These are phyloP conservation scores for Sylvilagus bachmani DNA, from an alignment of 2,113 vertebrate species.

Conservation along the genomic window DNA sequence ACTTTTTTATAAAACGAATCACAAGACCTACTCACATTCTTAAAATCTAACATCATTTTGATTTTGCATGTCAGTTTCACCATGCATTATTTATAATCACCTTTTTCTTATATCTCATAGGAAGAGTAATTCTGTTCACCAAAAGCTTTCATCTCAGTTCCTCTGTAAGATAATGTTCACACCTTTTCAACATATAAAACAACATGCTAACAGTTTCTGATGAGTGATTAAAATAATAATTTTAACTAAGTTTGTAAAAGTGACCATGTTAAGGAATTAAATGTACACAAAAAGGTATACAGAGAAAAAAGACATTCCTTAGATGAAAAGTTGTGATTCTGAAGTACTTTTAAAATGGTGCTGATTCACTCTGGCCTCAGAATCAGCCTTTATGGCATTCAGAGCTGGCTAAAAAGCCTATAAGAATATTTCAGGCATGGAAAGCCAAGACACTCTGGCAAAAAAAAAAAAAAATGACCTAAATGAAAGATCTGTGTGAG, in stretches of 20 bases:
- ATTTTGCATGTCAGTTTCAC: background rate
- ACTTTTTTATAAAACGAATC: constrained; percentile 45
- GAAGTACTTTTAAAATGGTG: constrained; percentile 32
- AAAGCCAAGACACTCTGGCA: too few species aligned
- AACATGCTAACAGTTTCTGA: background rate
- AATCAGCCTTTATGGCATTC: too few species aligned
- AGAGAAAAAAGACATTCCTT: background rate
- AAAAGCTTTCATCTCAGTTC: background rate
- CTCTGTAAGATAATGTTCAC: background rate
- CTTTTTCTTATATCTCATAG: background rate
- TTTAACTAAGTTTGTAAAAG: constrained; percentile 38
- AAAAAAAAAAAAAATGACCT: too few species aligned
- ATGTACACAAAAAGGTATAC: background rate
- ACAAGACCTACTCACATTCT: background rate
- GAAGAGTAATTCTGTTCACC: constrained; percentile 9
- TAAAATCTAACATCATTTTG: constrained; percentile 13
- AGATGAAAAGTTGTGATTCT: background rate
- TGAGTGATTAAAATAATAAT: background rate
- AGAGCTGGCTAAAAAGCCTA: too few species aligned
- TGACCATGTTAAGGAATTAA: background rate
- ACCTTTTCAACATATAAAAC: background rate
- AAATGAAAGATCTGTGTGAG: too few species aligned
- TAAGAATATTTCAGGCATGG: too few species aligned
- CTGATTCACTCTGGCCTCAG: background rate
- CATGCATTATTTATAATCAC: constrained; percentile 1